A percentile compares a stretch with the other conserved stretches of the same genome.
Conservation (phyloP, 2,888 invertebrate genomes). For the Caenorhabditis sp. region DNA sequence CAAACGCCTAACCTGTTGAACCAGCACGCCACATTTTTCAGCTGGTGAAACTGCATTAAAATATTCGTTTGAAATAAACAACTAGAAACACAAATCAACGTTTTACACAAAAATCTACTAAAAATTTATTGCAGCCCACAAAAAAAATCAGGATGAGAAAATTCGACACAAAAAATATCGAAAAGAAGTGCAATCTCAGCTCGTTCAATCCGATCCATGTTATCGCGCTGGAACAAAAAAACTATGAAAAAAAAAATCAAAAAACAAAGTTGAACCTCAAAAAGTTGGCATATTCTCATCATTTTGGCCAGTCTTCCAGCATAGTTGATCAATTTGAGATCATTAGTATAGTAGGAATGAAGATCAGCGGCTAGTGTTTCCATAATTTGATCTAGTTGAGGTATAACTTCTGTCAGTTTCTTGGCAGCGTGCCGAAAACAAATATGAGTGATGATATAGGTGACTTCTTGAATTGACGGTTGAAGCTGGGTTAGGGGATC, state of each 20-base stretch:
- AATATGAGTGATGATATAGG: conserved; percentile 25
- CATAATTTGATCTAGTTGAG: conserved; percentile 8
- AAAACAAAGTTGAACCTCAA: neutral
- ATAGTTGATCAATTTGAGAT: conserved; percentile 29
- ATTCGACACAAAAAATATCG: neutral
- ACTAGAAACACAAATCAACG: no score
- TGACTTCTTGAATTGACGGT: conserved; percentile 3
- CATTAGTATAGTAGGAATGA: conserved; percentile 27
- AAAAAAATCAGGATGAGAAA: neutral
- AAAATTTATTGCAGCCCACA: neutral
- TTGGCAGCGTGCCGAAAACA: conserved; percentile 33
- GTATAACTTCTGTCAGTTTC: neutral
- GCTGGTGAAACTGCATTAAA: no score
- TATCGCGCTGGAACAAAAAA: no score
- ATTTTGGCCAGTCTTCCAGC: conserved; percentile 26
- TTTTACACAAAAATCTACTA: neutral
- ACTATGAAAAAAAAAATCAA: no score
- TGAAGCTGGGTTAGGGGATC: neutral
- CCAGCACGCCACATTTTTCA: no score
- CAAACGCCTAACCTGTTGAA: no score
- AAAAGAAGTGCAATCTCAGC: no score
- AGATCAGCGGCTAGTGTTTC: neutral
- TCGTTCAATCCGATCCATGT: no score
- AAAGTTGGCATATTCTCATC: neutral
- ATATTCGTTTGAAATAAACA: no score